Evolutionary conservation across 2,113 vertebrate genomes (phyloP).

Genomic region (Brevimyrus niger): DNA sequence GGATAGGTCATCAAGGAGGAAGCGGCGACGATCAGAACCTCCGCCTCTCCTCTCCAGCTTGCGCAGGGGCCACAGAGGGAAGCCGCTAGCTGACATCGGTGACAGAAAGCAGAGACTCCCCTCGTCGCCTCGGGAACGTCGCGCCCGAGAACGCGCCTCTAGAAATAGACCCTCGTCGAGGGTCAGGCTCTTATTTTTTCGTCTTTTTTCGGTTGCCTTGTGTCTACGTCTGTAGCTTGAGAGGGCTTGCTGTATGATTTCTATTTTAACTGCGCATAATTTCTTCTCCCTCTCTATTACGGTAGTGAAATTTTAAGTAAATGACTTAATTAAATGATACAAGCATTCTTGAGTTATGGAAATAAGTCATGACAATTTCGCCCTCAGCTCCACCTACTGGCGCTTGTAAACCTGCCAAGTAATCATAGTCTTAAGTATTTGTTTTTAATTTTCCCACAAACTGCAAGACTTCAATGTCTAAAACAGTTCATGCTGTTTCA

Average conservation of each 20-base stretch:
- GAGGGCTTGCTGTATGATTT: background rate
- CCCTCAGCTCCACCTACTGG: constrained; percentile 1
- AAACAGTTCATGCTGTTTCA: background rate
- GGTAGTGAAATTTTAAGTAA: background rate
- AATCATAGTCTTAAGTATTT: background rate
- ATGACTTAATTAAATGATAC: background rate
- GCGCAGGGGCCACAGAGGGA: background rate
- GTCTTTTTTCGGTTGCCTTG: background rate
- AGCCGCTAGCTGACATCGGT: background rate
- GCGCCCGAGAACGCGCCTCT: background rate
- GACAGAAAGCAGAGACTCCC: background rate
- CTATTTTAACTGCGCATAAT: background rate
- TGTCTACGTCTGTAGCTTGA: background rate
- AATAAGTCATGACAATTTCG: background rate
- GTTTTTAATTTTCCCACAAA: background rate
- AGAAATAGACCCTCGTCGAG: background rate
- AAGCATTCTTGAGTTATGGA: background rate
- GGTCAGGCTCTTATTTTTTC: background rate
- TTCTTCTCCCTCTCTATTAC: background rate
- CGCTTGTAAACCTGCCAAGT: background rate
- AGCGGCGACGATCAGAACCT: background rate
- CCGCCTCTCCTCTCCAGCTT: background rate
- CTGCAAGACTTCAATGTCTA: background rate
- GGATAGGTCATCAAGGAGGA: background rate
- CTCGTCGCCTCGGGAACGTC: background rate